These are phyloP conservation scores for Acronicta aceris DNA, from an alignment of 2,888 invertebrate genomes.

Conservation along the genomic window DNA sequence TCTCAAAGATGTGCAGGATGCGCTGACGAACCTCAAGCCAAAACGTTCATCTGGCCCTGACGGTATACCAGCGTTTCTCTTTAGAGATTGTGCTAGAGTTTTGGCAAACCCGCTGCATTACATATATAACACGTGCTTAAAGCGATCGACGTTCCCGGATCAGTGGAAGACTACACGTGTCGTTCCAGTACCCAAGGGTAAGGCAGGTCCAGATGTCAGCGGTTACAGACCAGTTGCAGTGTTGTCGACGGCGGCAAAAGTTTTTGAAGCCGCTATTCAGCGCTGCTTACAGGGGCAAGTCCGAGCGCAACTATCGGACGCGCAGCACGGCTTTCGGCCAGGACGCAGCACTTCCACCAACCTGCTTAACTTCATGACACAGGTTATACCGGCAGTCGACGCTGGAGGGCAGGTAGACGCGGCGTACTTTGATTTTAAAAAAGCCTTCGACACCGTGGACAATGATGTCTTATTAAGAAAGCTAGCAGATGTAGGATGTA, in stretches of 20 bases:
- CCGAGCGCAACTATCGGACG: not conserved
- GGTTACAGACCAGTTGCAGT: not conserved
- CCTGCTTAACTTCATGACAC: no score
- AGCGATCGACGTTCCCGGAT: not conserved
- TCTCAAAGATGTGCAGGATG: not conserved
- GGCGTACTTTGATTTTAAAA: constrained; percentile 2
- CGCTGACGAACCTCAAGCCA: not conserved
- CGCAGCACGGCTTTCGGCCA: constrained; percentile 1
- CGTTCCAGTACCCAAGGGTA: not conserved
- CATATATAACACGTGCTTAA: not conserved
- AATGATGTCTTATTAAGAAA: no score
- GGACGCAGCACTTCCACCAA: not conserved
- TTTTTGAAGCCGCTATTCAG: no score
- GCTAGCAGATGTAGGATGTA: no score
- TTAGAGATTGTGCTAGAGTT: not conserved
- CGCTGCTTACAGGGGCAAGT: not conserved
- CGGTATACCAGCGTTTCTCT: constrained; percentile 6
- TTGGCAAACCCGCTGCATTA: not conserved
- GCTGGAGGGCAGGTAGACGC: constrained; percentile 1
- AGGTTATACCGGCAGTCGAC: not conserved
- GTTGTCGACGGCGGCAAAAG: no score
- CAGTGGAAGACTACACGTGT: not conserved
- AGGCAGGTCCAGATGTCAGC: constrained; percentile 1
- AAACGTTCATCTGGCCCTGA: constrained; percentile 2
- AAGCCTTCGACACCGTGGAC: no score